Percentiles rank a stretch among this genome's conserved stretches.
Conservation (phyloP, 2,888 invertebrate genomes). For the Myathropa florea region DNA sequence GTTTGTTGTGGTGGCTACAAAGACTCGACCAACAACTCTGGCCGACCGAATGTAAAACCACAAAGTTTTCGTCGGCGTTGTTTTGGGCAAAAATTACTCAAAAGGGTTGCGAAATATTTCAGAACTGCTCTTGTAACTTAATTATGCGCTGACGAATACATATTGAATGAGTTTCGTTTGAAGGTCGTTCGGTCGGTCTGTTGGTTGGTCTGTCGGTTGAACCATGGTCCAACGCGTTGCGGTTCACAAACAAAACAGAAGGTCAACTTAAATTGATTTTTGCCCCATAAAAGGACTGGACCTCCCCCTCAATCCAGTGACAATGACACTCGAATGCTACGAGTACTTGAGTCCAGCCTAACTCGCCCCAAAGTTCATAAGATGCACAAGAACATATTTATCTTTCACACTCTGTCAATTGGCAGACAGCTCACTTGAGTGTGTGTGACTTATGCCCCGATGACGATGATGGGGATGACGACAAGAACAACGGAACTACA, state of each 20-base stretch:
- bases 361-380: background rate
- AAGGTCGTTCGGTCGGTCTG: background rate
- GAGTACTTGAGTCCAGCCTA: background rate
- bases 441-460: slow-evolving; percentile 28
- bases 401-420: slow-evolving; percentile 55
- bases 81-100: background rate
- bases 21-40: too few species aligned
- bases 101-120: slow-evolving; percentile 24
- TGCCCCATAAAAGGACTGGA: too few species aligned
- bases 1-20: too few species aligned
- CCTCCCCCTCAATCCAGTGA: too few species aligned
- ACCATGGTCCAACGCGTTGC: too few species aligned
- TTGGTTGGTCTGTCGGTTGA: too few species aligned
- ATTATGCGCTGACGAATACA: slow-evolving; percentile 8
- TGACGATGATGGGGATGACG: background rate
- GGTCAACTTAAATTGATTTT: background rate
- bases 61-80: background rate
- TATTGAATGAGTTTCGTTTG: slow-evolving; percentile 17
- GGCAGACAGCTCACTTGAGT: slow-evolving; percentile 37
- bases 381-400: slow-evolving; percentile 32
- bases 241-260: background rate
- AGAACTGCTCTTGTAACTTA: background rate
- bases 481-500: slow-evolving; percentile 18
- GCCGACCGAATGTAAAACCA: too few species aligned
- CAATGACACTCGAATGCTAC: slow-evolving; percentile 4